A percentile compares a stretch with the other conserved stretches of the same genome.
These are phyloP conservation scores for Varecia variegata DNA, from an alignment of 2,797 vertebrate species.

Conservation along the genomic window DNA sequence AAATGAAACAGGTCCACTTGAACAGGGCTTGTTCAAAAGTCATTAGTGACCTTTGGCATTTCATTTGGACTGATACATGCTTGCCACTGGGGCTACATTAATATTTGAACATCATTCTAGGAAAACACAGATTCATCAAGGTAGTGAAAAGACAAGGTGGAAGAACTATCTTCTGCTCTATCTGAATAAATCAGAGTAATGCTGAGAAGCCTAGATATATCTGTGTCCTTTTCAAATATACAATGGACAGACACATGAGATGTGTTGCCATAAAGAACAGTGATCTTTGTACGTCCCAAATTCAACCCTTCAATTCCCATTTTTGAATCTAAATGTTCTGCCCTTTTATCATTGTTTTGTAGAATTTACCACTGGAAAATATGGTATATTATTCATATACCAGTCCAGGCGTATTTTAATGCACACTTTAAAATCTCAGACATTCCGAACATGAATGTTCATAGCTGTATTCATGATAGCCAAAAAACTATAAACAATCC, in stretches of 20 bases:
- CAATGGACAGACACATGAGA: slow-evolving; percentile 23
- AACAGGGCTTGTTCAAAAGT: slow-evolving; percentile 77
- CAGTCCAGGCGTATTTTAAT: slow-evolving; percentile 14
- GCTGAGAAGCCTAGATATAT: slow-evolving; percentile 36
- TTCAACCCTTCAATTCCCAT: not conserved
- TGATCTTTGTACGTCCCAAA: not conserved
- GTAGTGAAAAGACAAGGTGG: slow-evolving; percentile 46
- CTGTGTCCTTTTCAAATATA: slow-evolving; percentile 39
- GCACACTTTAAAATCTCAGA: slow-evolving; percentile 31
- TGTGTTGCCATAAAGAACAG: not conserved
- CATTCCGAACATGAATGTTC: not conserved
- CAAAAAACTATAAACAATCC: not conserved
- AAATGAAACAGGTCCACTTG: slow-evolving; percentile 61
- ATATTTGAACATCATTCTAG: slow-evolving; percentile 72
- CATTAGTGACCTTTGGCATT: slow-evolving; percentile 82
- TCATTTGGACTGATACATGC: slow-evolving; percentile 73
- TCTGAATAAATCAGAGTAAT: slow-evolving; percentile 63
- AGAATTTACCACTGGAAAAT: slow-evolving; percentile 22
- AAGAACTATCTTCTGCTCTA: slow-evolving; percentile 40
- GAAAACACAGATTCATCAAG: slow-evolving; percentile 54
- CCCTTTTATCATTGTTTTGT: not conserved
- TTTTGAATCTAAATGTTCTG: slow-evolving; percentile 29
- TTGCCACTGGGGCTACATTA: slow-evolving; percentile 73
- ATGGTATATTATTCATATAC: not conserved
- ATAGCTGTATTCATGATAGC: not conserved